Conservation (phyloP, 2,797 vertebrate genomes). For the Nannoperca australis region DNA sequence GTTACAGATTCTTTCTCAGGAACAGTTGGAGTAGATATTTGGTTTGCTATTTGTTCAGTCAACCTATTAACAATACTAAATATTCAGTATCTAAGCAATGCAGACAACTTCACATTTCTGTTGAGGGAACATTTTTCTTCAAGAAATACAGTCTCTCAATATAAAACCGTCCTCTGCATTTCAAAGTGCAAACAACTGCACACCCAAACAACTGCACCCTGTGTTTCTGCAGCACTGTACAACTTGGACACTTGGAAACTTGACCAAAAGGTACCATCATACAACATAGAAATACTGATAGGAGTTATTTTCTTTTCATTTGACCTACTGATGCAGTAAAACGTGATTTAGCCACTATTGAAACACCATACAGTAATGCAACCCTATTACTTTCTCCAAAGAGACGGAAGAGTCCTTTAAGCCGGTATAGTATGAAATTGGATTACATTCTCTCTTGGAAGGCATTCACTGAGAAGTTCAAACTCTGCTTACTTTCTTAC, state of each 20-base stretch:
- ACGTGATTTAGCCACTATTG: not conserved
- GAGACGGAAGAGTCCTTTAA: not conserved
- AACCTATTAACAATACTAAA: conserved; percentile 40
- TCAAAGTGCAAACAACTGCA: conserved; percentile 34
- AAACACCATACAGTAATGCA: not conserved
- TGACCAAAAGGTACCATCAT: not conserved
- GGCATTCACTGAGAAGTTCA: not conserved
- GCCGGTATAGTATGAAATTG: not conserved
- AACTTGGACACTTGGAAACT: not conserved
- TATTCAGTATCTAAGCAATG: conserved; percentile 63
- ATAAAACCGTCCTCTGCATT: not conserved
- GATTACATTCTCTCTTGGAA: not conserved
- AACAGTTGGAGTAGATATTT: conserved; percentile 31
- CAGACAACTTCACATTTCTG: conserved; percentile 45
- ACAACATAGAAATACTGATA: not conserved
- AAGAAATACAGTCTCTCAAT: conserved; percentile 55
- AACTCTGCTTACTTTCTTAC: not conserved
- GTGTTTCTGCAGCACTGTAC: not conserved
- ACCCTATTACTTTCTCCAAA: not conserved
- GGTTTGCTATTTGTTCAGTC: conserved; percentile 49
- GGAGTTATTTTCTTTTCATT: not conserved
- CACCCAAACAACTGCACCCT: conserved; percentile 27
- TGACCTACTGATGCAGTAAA: not conserved
- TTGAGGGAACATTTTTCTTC: conserved; percentile 25
- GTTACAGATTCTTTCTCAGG: conserved; percentile 23